Evolutionary conservation across 2,113 vertebrate species (phyloP).

Genomic region (Pseudolaguvia tuberculata): DNA sequence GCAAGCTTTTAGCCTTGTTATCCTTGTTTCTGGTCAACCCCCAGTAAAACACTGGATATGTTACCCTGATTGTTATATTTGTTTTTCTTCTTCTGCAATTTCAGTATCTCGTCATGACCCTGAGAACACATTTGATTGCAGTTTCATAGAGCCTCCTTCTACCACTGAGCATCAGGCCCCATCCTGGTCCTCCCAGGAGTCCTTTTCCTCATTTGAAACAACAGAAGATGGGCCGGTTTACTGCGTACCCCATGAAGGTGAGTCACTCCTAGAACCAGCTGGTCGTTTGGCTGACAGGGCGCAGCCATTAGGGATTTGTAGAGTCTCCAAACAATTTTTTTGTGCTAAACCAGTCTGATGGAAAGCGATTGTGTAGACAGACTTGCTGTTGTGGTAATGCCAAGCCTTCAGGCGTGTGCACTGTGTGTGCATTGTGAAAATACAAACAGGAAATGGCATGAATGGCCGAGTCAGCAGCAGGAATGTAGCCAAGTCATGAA

Average conservation of each 20-base stretch:
- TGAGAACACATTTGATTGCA: constrained; percentile 94
- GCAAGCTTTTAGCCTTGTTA: background rate
- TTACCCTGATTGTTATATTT: constrained; percentile 54
- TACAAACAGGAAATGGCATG: constrained; percentile 65
- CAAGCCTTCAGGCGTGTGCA: constrained; percentile 48
- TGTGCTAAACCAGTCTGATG: constrained; percentile 25
- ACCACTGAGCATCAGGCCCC: constrained; percentile 87
- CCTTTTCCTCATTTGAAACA: constrained; percentile 95
- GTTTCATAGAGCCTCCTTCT: constrained; percentile 90
- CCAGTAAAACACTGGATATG: background rate
- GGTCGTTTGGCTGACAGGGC: constrained; percentile 30
- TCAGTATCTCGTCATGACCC: constrained; percentile 92
- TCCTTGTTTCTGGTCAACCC: constrained; percentile 18
- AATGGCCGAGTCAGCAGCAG: constrained; percentile 58
- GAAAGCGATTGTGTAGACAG: constrained; percentile 47
- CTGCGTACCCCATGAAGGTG: constrained; percentile 91
- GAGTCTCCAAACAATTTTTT: constrained; percentile 41
- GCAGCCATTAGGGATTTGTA: constrained; percentile 31
- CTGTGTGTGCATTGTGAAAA: constrained; percentile 39
- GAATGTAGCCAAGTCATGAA: constrained; percentile 59
- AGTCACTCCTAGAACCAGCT: background rate
- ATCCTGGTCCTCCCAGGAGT: constrained; percentile 92
- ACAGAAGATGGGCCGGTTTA: constrained; percentile 92
- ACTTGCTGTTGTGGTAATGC: constrained; percentile 46
- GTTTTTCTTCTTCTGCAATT: constrained; percentile 15